Base-by-base conservation (phyloP, 2,888 invertebrate species). In the Drosophila picticornis region DNA sequence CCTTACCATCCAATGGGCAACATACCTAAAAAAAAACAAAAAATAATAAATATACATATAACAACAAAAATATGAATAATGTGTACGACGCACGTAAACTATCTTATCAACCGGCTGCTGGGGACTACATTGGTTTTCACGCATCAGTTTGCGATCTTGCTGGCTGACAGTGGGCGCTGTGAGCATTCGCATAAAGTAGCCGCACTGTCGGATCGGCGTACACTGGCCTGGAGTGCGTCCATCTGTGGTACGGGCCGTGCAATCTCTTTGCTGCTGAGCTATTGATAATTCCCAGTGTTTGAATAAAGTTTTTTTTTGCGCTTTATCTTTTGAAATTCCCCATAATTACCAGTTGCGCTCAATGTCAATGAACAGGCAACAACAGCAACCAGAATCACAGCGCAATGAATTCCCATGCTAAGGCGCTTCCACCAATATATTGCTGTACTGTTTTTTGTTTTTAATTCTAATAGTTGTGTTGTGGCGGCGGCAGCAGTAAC, bases 181-280 rank as follows among this genome's bases (percentile, higher is more conserved):
- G 1, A 87, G 57, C 27, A 90, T 75, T 16, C 51, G n/a, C 81
- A 88, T 80, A 59, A 88, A 90, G 67, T 63, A 73, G 4, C 38
- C 80, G 13, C 87, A 88, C 16, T 81, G 66, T 0, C 69, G 68
- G 7, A 88, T 58, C 0, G 84, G 62, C 11, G 57, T 80, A 50
- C 87, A 88, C 46, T 67, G 53, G 0, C 76, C 57, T 7, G 38
- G 10, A 46, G 61, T 53, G 32, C 59, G 62, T 32, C 65, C 68
- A 46, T 58, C 61, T 6, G 62, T 48, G 11, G 61, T 67, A 46
- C 53, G 61, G 16, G 81, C 52, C 13, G 36, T 55, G 46, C 87
- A 88, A 32, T 78, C 59, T 2, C 67, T 40, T 25, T 64, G 58
- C 31, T 31, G 52, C 38, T 81, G 78, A 11, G 60, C 85, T 85